Percentiles rank a stretch among this genome's conserved stretches.
Evolutionary conservation across 2,888 invertebrate genomes (phyloP).

Genomic region (Amorpha juglandis): DNA sequence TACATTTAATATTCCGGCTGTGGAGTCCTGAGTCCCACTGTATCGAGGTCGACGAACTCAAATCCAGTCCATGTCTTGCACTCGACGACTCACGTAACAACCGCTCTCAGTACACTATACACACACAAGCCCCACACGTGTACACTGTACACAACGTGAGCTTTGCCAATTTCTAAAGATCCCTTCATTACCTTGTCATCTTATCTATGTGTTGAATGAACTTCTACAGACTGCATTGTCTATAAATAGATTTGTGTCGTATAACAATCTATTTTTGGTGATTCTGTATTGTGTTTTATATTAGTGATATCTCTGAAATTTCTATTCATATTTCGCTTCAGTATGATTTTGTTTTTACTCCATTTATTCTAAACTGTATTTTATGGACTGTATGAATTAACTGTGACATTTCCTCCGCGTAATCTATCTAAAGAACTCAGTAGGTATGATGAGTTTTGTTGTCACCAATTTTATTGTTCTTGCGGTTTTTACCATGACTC

Average conservation of each 20-base stretch:
- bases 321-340: neutral
- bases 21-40: slow-evolving; percentile 80
- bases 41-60: slow-evolving; percentile 73
- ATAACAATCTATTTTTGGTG: slow-evolving; percentile 5
- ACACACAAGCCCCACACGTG: slow-evolving; percentile 43
- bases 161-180: slow-evolving; percentile 30
- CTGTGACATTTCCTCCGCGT: neutral
- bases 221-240: neutral
- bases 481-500: slow-evolving; percentile 5
- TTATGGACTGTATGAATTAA: neutral
- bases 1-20: slow-evolving; percentile 70
- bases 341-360: no score
- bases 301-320: neutral
- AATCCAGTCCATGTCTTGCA: slow-evolving; percentile 81
- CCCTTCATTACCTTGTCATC: slow-evolving; percentile 1
- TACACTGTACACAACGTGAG: slow-evolving; percentile 33
- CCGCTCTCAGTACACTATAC: slow-evolving; percentile 65
- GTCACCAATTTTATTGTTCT: neutral
- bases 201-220: slow-evolving; percentile 9
- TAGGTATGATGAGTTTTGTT: neutral
- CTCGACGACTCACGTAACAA: slow-evolving; percentile 76
- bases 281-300: slow-evolving; percentile 1
- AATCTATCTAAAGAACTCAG: neutral
- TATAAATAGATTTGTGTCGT: slow-evolving; percentile 15
- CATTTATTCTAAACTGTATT: neutral